These are phyloP conservation scores for Thamnaconus septentrionalis DNA, from an alignment of 2,113 vertebrate species.

Conservation along the genomic window DNA sequence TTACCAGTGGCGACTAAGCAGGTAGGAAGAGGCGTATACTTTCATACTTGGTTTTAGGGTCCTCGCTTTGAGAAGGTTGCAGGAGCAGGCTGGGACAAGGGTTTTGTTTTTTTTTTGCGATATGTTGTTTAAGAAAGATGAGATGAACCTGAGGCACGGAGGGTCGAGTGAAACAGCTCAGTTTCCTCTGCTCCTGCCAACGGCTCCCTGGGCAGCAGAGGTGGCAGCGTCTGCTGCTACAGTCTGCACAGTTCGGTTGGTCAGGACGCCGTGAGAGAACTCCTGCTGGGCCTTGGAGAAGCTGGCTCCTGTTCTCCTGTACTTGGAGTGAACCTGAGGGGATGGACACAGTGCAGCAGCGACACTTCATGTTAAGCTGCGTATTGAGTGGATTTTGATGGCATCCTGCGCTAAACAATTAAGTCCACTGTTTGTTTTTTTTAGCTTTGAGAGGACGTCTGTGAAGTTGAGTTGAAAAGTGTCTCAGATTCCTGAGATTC, in stretches of 20 bases:
- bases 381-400: too few relatives aligned
- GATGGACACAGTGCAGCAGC: too few relatives aligned
- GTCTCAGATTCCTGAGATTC: too few relatives aligned
- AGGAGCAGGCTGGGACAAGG: not conserved
- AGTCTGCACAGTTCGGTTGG: constrained; percentile 82
- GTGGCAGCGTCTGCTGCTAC: constrained; percentile 80
- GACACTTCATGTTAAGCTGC: too few relatives aligned
- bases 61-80: constrained; percentile 9
- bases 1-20: not conserved
- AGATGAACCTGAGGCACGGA: constrained; percentile 23
- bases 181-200: constrained; percentile 76
- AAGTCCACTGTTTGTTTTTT: too few relatives aligned
- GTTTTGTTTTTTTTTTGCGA: not conserved
- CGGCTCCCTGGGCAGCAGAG: constrained; percentile 80
- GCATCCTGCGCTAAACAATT: too few relatives aligned
- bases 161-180: constrained; percentile 4
- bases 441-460: too few relatives aligned
- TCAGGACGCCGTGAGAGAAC: constrained; percentile 90
- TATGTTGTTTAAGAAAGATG: constrained; percentile 4
- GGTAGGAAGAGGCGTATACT: not conserved
- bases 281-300: constrained; percentile 95
- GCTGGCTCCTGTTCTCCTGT: constrained; percentile 90
- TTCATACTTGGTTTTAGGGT: constrained; percentile 1
- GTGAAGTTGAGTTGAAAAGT: too few relatives aligned
- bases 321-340: constrained; percentile 87